Percentiles rank a stretch among this genome's conserved stretches.
Evolutionary conservation across 1,140 invertebrate genomes (phyloP).

Genomic region (Muscidifurax raptorellus): DNA sequence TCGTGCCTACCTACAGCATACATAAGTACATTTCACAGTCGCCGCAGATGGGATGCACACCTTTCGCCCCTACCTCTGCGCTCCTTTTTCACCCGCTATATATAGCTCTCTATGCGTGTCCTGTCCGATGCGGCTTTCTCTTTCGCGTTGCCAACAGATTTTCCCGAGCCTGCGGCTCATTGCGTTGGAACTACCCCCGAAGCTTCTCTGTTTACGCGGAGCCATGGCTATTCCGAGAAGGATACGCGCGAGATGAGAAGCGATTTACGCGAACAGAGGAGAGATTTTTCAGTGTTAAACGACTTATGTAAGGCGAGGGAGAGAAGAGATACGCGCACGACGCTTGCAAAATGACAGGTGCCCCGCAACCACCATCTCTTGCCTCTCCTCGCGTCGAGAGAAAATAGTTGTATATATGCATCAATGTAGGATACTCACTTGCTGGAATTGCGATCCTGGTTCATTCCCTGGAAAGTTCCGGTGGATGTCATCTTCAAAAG

Average conservation of each 20-base stretch:
- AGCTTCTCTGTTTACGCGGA: no score
- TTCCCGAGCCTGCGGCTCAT: not conserved
- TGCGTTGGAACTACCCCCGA: no score
- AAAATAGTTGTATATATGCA: not conserved
- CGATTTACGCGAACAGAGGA: not conserved
- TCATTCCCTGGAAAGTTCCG: slow-evolving; percentile 65
- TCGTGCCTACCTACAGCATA: not conserved
- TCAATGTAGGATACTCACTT: slow-evolving; percentile 65
- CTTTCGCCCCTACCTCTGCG: slow-evolving; percentile 7
- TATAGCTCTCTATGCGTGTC: no score
- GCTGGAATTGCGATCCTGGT: slow-evolving; percentile 65
- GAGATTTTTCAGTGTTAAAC: no score
- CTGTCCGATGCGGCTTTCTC: not conserved
- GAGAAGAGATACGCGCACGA: not conserved
- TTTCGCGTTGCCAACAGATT: not conserved
- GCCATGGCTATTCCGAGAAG: no score
- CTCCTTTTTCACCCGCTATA: not conserved
- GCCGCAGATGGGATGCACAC: slow-evolving; percentile 1
- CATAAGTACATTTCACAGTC: not conserved
- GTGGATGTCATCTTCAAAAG: slow-evolving; percentile 65
- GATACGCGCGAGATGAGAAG: no score
- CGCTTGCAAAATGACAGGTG: not conserved
- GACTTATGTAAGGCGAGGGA: no score
- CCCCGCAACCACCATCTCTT: not conserved
- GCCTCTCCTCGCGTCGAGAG: not conserved